These are phyloP conservation scores for Danaus plexippus DNA, from an alignment of 1,140 invertebrate genomes.

Conservation along the genomic window DNA sequence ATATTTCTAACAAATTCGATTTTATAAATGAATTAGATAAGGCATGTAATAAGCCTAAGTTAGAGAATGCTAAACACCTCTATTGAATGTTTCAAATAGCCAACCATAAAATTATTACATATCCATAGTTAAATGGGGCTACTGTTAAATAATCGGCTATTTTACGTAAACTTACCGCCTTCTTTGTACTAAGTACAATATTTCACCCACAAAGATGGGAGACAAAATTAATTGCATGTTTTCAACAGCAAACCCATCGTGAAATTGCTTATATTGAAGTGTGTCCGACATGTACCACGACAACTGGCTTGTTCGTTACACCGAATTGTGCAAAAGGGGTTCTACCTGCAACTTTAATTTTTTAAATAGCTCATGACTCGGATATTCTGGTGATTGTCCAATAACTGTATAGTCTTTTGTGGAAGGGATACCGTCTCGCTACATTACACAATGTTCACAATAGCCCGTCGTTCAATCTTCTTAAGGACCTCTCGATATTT, in stretches of 20 bases:
- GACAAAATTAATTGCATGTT: slow-evolving; percentile 62
- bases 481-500: slow-evolving; percentile 48
- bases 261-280: slow-evolving; percentile 60
- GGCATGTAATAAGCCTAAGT: too few species aligned
- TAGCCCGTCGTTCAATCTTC: slow-evolving; percentile 57
- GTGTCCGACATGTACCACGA: slow-evolving; percentile 59
- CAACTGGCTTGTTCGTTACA: slow-evolving; percentile 44
- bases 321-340: slow-evolving; percentile 68
- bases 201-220: slow-evolving; percentile 46
- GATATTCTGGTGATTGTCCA: not conserved
- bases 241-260: slow-evolving; percentile 57
- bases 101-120: too few species aligned
- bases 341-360: slow-evolving; percentile 52
- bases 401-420: slow-evolving; percentile 27
- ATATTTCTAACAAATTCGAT: too few species aligned
- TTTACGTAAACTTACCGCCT: slow-evolving; percentile 46
- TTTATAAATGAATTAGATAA: too few species aligned
- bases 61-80: too few species aligned
- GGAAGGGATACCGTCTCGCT: slow-evolving; percentile 44
- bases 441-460: slow-evolving; percentile 69
- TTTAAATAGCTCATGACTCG: slow-evolving; percentile 16
- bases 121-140: slow-evolving; percentile 4
- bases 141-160: slow-evolving; percentile 37
- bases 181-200: slow-evolving; percentile 32
- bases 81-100: too few species aligned